These are phyloP conservation scores for Aleiodes alternator DNA, from an alignment of 2,888 invertebrate species.

Conservation along the genomic window DNA sequence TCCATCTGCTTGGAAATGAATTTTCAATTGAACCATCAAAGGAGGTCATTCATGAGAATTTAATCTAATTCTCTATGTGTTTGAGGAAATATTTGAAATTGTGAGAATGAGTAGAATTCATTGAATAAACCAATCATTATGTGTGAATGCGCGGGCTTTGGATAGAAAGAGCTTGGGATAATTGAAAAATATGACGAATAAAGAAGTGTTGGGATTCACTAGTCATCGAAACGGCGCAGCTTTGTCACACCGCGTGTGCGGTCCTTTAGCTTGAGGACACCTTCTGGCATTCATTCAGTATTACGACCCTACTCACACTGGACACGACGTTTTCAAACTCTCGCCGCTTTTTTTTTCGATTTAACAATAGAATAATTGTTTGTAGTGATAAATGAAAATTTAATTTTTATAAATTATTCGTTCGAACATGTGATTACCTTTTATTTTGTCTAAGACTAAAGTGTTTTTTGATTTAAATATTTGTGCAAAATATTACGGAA, in stretches of 20 bases:
- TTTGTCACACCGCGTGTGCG: conserved; percentile 32
- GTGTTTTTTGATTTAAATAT: neutral
- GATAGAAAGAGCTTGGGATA: neutral
- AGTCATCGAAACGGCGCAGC: conserved; percentile 12
- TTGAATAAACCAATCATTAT: conserved; percentile 14
- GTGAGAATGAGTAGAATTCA: neutral
- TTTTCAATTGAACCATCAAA: too few species aligned
- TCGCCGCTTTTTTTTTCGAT: too few species aligned
- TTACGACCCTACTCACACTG: conserved; percentile 7
- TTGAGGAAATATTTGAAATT: too few species aligned
- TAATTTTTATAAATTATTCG: too few species aligned
- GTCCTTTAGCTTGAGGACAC: conserved; percentile 23
- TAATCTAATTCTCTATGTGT: too few species aligned
- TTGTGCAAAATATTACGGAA: conserved; percentile 6
- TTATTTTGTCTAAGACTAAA: too few species aligned
- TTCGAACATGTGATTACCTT: too few species aligned
- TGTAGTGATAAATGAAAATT: too few species aligned
- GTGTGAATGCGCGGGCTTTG: conserved; percentile 7
- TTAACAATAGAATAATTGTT: too few species aligned
- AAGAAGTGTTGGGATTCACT: conserved; percentile 12
- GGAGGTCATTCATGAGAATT: too few species aligned
- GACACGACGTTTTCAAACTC: conserved; percentile 2
- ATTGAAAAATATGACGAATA: conserved; percentile 10
- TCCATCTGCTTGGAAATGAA: too few species aligned
- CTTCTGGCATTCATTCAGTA: conserved; percentile 22